These are phyloP conservation scores for Portunus trituberculatus DNA, from an alignment of 1,140 invertebrate species.

Conservation along the genomic window DNA sequence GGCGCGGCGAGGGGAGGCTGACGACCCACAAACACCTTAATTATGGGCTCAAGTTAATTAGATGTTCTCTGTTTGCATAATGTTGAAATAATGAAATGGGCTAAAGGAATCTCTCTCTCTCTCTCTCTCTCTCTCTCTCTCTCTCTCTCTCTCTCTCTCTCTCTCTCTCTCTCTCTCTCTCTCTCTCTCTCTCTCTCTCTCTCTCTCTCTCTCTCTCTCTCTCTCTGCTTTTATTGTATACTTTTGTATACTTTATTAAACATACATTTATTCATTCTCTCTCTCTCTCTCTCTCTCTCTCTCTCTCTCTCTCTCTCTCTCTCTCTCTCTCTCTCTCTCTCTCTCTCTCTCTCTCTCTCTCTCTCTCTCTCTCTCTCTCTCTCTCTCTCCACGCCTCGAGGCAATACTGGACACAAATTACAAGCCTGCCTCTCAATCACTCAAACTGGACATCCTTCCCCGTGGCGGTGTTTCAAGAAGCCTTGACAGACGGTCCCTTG, in stretches of 20 bases:
- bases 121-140: conserved; percentile 16
- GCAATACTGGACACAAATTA: background rate
- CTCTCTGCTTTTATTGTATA: too few relatives aligned
- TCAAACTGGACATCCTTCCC: background rate
- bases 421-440: background rate
- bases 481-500: background rate
- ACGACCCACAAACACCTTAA: conserved; percentile 8
- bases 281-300: background rate
- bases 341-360: conserved; percentile 4
- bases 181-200: background rate
- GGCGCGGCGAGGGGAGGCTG: background rate
- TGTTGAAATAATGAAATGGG: conserved; percentile 23
- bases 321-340: conserved; percentile 9
- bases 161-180: background rate
- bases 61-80: background rate
- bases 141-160: background rate
- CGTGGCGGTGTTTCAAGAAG: background rate
- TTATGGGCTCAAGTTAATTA: background rate
- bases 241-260: too few relatives aligned
- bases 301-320: background rate
- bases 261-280: background rate
- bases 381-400: background rate
- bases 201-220: background rate
- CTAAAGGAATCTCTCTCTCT: background rate
- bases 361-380: too few relatives aligned